These are phyloP conservation scores for Acanthurus leucopareius DNA, from an alignment of 2,797 vertebrate species.

Conservation along the genomic window DNA sequence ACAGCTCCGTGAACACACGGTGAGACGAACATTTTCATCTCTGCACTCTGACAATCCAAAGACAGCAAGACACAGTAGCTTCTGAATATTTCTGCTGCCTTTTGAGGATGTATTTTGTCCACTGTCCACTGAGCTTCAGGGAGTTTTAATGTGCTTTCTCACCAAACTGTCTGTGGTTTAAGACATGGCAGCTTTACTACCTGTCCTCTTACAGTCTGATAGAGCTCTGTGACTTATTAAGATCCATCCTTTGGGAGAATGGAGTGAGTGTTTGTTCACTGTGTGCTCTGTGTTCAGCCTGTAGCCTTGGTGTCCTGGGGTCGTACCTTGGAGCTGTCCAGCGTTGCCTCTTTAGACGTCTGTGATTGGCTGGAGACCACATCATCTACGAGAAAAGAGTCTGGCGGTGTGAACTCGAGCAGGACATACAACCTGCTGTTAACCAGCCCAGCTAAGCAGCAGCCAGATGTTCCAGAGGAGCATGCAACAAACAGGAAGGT, in stretches of 20 bases:
- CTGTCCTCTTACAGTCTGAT: background rate
- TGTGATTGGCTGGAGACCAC: slow-evolving; percentile 83
- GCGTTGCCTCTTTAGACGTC: slow-evolving; percentile 64
- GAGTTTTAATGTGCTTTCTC: too few species aligned
- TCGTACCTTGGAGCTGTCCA: slow-evolving; percentile 85
- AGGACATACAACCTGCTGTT: slow-evolving; percentile 79
- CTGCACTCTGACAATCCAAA: background rate
- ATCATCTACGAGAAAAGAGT: slow-evolving; percentile 14
- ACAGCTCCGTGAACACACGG: slow-evolving; percentile 79
- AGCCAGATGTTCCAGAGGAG: slow-evolving; percentile 7
- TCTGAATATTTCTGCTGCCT: background rate
- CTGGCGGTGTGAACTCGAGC: slow-evolving; percentile 10
- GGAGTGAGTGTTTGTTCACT: background rate
- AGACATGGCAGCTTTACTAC: background rate
- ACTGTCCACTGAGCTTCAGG: background rate
- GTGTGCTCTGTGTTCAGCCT: slow-evolving; percentile 79
- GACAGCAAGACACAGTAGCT: background rate
- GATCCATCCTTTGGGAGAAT: background rate
- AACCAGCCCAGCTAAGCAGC: slow-evolving; percentile 55
- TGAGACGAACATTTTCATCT: slow-evolving; percentile 62
- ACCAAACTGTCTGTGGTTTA: too few species aligned
- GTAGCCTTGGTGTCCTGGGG: slow-evolving; percentile 88
- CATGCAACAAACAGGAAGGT: slow-evolving; percentile 53
- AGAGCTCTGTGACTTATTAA: background rate
- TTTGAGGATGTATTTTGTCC: background rate